These are phyloP conservation scores for Scaptomyza polygonia DNA, from an alignment of 2,888 invertebrate genomes.

Conservation along the genomic window DNA sequence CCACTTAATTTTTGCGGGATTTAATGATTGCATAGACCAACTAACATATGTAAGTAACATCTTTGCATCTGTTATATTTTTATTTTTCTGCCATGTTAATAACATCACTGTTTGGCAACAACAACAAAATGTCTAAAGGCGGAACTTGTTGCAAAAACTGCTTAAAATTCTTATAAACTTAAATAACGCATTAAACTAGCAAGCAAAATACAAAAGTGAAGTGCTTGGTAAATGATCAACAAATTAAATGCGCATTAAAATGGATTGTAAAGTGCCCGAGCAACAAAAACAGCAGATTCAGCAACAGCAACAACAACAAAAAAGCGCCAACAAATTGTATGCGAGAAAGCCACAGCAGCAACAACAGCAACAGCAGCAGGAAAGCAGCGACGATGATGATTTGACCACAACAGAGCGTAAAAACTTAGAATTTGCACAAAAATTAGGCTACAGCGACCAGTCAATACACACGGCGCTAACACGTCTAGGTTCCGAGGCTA, in stretches of 20 bases:
- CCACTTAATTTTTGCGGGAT: too few species aligned
- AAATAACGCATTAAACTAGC: conserved; percentile 20
- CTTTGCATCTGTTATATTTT: conserved; percentile 13
- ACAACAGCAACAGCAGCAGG: conserved; percentile 39
- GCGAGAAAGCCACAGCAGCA: conserved; percentile 57
- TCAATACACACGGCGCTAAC: conserved; percentile 92
- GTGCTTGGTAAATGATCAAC: conserved; percentile 19
- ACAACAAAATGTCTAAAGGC: conserved; percentile 73
- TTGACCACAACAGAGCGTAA: conserved; percentile 65
- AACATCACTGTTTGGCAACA: conserved; percentile 50
- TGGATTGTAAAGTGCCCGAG: conserved; percentile 66
- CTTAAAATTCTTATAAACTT: conserved; percentile 26
- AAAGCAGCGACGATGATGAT: conserved; percentile 68
- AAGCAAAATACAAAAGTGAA: conserved; percentile 30
- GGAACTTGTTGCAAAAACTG: conserved; percentile 72
- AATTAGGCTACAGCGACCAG: conserved; percentile 95
- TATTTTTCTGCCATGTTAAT: conserved; percentile 35
- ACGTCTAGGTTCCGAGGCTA: conserved; percentile 93
- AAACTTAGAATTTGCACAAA: conserved; percentile 92
- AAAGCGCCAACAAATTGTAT: conserved; percentile 65
- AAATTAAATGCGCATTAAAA: conserved; percentile 73
- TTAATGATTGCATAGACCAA: too few species aligned
- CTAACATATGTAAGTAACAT: too few species aligned
- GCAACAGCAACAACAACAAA: conserved; percentile 55
- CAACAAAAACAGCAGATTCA: conserved; percentile 57